These are phyloP conservation scores for Petrocephalus sullivani DNA, from an alignment of 2,797 vertebrate genomes.

Conservation along the genomic window DNA sequence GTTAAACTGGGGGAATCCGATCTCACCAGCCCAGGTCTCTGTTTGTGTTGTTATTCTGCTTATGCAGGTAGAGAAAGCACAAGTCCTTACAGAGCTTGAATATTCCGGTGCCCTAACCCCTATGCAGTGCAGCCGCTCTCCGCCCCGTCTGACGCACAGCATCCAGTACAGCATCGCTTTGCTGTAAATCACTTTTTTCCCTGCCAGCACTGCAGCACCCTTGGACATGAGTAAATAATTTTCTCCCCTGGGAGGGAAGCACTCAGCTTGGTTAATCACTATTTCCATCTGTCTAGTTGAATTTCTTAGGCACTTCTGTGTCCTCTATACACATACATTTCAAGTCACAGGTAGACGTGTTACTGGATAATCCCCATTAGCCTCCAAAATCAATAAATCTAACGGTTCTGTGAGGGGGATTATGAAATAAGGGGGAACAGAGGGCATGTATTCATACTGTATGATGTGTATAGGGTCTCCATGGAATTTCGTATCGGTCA, in stretches of 20 bases:
- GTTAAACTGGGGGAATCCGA: background rate
- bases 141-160: background rate
- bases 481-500: background rate
- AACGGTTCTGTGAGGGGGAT: background rate
- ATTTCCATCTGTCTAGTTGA: slow-evolving; percentile 9
- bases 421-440: background rate
- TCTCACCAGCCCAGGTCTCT: background rate
- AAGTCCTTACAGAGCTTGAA: background rate
- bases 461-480: background rate
- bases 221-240: background rate
- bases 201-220: background rate
- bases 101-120: background rate
- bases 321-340: background rate
- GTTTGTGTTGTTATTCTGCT: background rate
- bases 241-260: background rate
- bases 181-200: background rate
- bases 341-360: background rate
- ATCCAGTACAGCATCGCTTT: background rate
- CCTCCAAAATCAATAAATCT: background rate
- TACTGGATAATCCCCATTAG: background rate
- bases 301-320: background rate
- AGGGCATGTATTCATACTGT: background rate
- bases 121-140: background rate
- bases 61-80: background rate
- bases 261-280: background rate